Conservation (phyloP, 2,797 vertebrate genomes). For the Danio albolineatus region DNA sequence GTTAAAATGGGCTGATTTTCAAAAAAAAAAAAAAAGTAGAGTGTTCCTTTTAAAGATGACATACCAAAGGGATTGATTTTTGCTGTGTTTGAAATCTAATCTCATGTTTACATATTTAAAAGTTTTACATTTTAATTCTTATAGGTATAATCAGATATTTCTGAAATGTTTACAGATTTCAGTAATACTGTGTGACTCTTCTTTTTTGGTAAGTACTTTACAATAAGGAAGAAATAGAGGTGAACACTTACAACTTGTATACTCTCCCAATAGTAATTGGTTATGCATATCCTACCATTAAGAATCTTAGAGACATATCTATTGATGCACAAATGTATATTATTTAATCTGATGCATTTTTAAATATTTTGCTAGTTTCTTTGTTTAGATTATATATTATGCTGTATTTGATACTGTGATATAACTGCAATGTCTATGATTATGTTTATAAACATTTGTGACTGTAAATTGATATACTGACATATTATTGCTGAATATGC, state of each 20-base stretch:
- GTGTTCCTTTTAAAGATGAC: not conserved
- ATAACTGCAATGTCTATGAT: not conserved
- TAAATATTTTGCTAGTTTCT: conserved; percentile 6
- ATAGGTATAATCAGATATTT: not conserved
- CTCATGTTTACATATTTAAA: conserved; percentile 15
- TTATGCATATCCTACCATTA: not conserved
- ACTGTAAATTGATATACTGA: not conserved
- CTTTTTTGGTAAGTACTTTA: not conserved
- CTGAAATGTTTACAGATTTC: conserved; percentile 9
- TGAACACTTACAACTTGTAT: not conserved
- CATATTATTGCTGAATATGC: not conserved
- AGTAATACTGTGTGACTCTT: not conserved
- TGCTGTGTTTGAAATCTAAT: not conserved
- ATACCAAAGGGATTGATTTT: conserved; percentile 10
- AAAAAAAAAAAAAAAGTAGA: too few species aligned
- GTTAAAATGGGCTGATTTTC: too few species aligned
- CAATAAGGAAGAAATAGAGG: not conserved
- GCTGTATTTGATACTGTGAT: conserved; percentile 24
- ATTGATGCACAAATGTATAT: not conserved
- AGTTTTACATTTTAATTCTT: not conserved
- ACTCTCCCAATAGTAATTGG: not conserved
- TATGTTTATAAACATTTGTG: not conserved
- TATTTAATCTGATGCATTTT: conserved; percentile 6
- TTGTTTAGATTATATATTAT: not conserved
- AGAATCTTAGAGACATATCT: not conserved